Percentiles rank a stretch among this genome's conserved stretches.
These are phyloP conservation scores for Acrobasis suavella DNA, from an alignment of 2,888 invertebrate genomes.

Conservation along the genomic window DNA sequence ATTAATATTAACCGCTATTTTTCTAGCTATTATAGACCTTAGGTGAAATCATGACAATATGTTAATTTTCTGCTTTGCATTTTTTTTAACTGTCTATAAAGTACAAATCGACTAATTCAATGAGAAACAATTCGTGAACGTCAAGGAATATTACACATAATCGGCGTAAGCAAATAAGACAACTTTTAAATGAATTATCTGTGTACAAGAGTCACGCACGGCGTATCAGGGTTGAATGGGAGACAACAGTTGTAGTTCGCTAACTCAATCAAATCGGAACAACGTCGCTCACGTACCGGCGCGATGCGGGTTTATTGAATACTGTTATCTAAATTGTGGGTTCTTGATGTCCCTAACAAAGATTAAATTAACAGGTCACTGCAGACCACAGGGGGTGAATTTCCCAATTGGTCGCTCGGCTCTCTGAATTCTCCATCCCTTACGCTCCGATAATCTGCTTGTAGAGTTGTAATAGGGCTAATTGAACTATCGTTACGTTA, in stretches of 20 bases:
- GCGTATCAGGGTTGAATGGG: conserved; percentile 37
- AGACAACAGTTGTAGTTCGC: conserved; percentile 58
- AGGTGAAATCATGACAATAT: too few species aligned
- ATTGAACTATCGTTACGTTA: conserved; percentile 65
- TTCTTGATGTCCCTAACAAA: conserved; percentile 68
- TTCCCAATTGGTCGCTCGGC: conserved; percentile 59
- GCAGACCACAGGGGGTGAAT: conserved; percentile 55
- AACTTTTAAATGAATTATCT: conserved; percentile 28
- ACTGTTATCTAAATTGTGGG: conserved; percentile 74
- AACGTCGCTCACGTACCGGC: conserved; percentile 49
- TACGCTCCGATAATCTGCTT: conserved; percentile 62
- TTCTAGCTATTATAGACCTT: too few species aligned
- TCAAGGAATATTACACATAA: conserved; percentile 7
- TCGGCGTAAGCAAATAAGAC: conserved; percentile 14
- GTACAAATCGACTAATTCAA: neutral
- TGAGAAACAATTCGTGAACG: neutral
- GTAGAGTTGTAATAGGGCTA: conserved; percentile 63
- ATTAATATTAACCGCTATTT: too few species aligned
- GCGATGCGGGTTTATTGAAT: conserved; percentile 65
- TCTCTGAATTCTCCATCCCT: conserved; percentile 60
- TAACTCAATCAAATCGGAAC: conserved; percentile 73
- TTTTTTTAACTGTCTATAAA: too few species aligned
- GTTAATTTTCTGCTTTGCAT: too few species aligned
- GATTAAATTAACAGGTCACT: conserved; percentile 75
- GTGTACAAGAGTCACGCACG: conserved; percentile 32